phyloP scores from a whole-genome alignment of 2,888 invertebrate genomes.

The Octonoba sinensis region DNA sequence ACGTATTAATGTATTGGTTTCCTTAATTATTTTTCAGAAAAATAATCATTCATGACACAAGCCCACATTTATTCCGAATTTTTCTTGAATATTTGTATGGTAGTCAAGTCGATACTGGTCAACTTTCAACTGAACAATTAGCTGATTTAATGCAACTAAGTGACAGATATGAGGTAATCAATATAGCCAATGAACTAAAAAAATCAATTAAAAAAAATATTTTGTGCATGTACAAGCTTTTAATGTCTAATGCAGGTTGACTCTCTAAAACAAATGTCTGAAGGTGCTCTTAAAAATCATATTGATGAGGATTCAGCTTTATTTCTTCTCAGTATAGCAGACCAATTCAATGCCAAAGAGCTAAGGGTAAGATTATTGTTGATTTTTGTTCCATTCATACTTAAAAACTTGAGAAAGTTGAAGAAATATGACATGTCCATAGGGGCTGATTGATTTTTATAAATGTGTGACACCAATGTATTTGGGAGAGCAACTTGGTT shows the following conservation, averaged over 20 bases:
- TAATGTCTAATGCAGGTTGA: conserved; percentile 72
- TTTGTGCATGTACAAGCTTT: no score
- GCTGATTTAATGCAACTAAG: conserved; percentile 78
- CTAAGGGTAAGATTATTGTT: conserved; percentile 73
- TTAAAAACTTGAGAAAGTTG: no score
- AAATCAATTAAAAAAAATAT: not conserved
- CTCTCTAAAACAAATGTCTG: conserved; percentile 77
- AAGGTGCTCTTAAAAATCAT: conserved; percentile 76
- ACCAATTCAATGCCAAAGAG: conserved; percentile 77
- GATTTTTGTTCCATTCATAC: not conserved
- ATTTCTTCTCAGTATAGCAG: conserved; percentile 78
- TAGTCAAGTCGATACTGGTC: conserved; percentile 75
- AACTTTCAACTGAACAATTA: conserved; percentile 74
- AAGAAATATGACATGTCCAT: no score
- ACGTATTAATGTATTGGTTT: no score
- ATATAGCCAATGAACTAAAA: no score
- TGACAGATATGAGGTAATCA: conserved; percentile 73
- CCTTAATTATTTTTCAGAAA: conserved; percentile 73
- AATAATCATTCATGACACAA: conserved; percentile 79
- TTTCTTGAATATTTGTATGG: conserved; percentile 79
- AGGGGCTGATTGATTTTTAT: no score
- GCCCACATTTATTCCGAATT: conserved; percentile 76
- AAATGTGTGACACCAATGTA: no score
- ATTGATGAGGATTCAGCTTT: conserved; percentile 78
- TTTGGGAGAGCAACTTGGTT: no score